Conservation (phyloP, 2,797 vertebrate genomes). For the Enoplosus armatus region DNA sequence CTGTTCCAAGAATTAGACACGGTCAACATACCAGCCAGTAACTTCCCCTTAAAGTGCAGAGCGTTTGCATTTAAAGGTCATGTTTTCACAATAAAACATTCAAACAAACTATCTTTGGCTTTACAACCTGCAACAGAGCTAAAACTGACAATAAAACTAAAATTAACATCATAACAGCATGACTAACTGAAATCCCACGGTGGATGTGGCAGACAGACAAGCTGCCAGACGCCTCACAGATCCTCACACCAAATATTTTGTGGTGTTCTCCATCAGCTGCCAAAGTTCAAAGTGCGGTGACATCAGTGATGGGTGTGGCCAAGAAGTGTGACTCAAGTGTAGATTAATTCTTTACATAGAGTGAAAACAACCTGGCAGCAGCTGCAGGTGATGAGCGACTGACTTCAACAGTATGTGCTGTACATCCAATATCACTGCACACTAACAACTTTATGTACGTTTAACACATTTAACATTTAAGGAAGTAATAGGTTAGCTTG, state of each 20-base stretch:
- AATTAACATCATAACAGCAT: constrained; percentile 21
- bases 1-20: too few species aligned
- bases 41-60: neutral
- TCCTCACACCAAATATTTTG: neutral
- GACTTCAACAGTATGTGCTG: neutral
- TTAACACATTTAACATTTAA: neutral
- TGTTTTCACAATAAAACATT: constrained; percentile 26
- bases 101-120: constrained; percentile 32
- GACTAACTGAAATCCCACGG: neutral
- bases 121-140: constrained; percentile 32
- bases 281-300: neutral
- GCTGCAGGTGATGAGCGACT: neutral
- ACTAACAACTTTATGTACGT: constrained; percentile 1
- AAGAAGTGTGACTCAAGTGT: neutral
- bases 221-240: constrained; percentile 2
- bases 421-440: neutral
- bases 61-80: neutral
- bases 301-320: neutral
- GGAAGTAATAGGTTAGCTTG: neutral
- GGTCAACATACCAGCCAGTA: neutral
- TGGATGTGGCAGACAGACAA: neutral
- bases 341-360: neutral
- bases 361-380: neutral
- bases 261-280: neutral
- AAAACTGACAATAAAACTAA: constrained; percentile 27